Evolutionary conservation across 2,113 vertebrate genomes (phyloP), one percentile per base, ranked within the genome.

Genomic region (Patagioenas fasciata): DNA sequence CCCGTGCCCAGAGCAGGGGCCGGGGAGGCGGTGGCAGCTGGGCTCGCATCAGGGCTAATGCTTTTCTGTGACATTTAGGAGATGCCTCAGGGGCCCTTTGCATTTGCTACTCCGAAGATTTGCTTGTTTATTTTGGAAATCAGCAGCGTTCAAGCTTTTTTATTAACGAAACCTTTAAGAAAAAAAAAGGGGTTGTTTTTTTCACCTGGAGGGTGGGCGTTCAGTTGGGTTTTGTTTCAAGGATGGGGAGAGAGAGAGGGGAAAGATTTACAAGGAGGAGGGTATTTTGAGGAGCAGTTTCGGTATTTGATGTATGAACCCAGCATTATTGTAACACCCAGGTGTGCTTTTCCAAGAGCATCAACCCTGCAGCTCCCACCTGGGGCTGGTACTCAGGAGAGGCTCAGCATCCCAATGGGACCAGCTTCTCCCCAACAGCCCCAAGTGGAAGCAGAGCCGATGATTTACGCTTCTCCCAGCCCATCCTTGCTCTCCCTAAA

Each of bases 51-150:
- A 17, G 82, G 80, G n/a, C 67, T 71, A 18, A 34, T 34, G 51
- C 28, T 91, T 75, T 66, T 80, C 5, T 15, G 60, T 95, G 95
- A 86, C 83, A 89, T 96, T 93, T 89, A 73, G 34, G 28, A 50
- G 73, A 25, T 1, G 51, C 73, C 91, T 64, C 17, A 0, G 5
- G 50, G 85, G n/a, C 57, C 86, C 73, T 80, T 67, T 54, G 48
- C 42, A 7, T 91, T 88, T 65, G 65, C 87, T 69, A 70, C 73
- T 95, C 73, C 13, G 5, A 65, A 89, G 54, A 47, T 86, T 56
- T 70, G 47, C 65, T 85, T 94, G 72, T 92, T 97, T 92, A n/a
- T 72, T 92, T 85, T 94, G 80, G 87, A 92, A 97, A 94, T 80
- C 17, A 91, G 71, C 38, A 79, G 85, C 2, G 0, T 47, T 56